Conservation (phyloP, 2,797 vertebrate species). For the Platyrinchus mystaceus region DNA sequence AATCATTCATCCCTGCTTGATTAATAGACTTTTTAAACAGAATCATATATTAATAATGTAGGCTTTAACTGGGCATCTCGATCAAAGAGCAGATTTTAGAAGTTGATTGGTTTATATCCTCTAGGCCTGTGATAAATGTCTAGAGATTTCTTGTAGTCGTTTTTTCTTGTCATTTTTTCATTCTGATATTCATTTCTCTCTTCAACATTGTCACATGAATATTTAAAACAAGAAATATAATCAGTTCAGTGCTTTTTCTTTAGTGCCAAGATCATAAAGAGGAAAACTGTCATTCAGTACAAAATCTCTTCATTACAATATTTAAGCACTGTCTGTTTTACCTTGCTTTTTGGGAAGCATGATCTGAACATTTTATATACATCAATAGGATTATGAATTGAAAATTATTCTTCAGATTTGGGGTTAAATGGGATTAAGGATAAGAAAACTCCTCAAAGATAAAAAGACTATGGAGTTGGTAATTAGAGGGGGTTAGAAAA, state of each 20-base stretch:
- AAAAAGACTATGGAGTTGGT: not conserved
- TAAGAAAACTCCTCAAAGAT: slow-evolving; percentile 1
- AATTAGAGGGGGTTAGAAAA: not conserved
- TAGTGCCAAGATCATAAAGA: slow-evolving; percentile 42
- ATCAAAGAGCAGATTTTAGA: slow-evolving; percentile 69
- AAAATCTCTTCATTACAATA: slow-evolving; percentile 63
- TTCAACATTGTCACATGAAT: slow-evolving; percentile 73
- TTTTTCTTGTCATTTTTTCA: slow-evolving; percentile 60
- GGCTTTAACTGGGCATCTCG: slow-evolving; percentile 68
- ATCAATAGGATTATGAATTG: not conserved
- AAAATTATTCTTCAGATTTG: not conserved
- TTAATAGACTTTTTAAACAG: slow-evolving; percentile 74
- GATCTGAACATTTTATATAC: not conserved
- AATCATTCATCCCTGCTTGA: slow-evolving; percentile 72
- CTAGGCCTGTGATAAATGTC: slow-evolving; percentile 71
- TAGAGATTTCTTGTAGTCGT: slow-evolving; percentile 62
- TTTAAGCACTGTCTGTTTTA: slow-evolving; percentile 47
- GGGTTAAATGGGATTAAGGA: not conserved
- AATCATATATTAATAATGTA: slow-evolving; percentile 75
- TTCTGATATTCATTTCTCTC: slow-evolving; percentile 66
- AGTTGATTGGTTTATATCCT: slow-evolving; percentile 72
- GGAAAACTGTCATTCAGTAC: slow-evolving; percentile 48
- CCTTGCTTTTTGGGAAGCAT: not conserved
- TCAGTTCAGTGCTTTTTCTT: slow-evolving; percentile 62
- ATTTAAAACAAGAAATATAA: slow-evolving; percentile 73